Evolutionary conservation across 2,113 vertebrate species (phyloP).

Genomic region (Chloropsis hardwickii): DNA sequence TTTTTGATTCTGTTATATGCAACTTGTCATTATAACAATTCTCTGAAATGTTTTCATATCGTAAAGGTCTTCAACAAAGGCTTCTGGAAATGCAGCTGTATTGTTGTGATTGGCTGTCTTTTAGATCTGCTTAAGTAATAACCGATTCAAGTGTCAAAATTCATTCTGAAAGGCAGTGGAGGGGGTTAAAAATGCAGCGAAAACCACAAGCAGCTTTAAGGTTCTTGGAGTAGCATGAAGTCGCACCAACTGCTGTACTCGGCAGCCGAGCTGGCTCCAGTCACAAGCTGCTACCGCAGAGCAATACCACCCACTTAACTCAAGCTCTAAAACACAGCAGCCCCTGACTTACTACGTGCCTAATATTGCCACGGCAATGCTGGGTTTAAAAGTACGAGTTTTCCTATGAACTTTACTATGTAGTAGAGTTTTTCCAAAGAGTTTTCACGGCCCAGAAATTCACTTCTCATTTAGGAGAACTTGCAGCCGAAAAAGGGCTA

Average conservation of each 20-base stretch:
- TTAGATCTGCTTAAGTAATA: neutral
- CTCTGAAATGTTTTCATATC: neutral
- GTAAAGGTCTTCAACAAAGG: neutral
- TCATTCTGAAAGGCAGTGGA: fast-evolving
- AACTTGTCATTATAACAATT: neutral
- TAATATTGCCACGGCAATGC: neutral
- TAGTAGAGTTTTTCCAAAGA: fast-evolving
- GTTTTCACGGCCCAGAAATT: neutral
- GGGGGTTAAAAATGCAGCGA: neutral
- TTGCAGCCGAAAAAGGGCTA: fast-evolving
- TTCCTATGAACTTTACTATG: neutral
- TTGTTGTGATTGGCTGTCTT: neutral
- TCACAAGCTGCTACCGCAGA: neutral
- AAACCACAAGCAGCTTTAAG: neutral
- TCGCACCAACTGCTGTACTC: neutral
- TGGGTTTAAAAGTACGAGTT: neutral
- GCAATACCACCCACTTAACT: neutral
- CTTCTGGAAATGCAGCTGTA: neutral
- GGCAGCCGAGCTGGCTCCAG: neutral
- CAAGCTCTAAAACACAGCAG: neutral
- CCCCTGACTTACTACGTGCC: neutral
- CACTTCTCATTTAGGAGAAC: neutral
- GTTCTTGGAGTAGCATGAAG: neutral
- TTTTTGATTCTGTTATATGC: fast-evolving
- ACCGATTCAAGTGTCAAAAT: fast-evolving